phyloP scores from a whole-genome alignment of 2,113 vertebrate genomes.

The Hystrix brachyura region DNA sequence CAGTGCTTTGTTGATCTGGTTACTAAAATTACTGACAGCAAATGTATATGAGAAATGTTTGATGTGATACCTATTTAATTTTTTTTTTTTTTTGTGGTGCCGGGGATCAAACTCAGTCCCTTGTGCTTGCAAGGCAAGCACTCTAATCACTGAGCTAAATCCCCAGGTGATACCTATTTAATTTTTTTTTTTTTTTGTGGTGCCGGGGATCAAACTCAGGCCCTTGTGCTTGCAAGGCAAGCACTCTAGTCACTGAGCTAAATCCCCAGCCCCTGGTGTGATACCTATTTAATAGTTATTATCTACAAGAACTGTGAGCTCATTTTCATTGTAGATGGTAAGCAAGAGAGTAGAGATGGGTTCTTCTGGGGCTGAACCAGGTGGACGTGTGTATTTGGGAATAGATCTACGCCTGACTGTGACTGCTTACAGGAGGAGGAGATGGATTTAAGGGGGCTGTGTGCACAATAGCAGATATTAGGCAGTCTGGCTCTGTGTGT shows the following conservation, averaged over 20 bases:
- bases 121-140: no score
- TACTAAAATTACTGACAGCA: conserved; percentile 51
- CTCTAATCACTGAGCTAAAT: no score
- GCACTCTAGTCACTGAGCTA: no score
- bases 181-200: neutral
- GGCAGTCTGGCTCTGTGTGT: neutral
- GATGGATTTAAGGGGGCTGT: neutral
- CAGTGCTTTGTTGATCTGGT: conserved; percentile 58
- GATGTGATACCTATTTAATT: conserved; percentile 4
- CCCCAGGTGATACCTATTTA: neutral
- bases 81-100: no score
- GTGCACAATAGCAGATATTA: neutral
- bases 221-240: no score
- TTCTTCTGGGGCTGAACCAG: neutral
- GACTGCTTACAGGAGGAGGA: neutral
- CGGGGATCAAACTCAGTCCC: no score
- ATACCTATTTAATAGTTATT: conserved; percentile 15
- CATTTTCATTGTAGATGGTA: conserved; percentile 17
- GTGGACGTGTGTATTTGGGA: neutral
- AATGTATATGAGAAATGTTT: conserved; percentile 44
- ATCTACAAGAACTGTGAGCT: neutral
- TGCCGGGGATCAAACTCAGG: no score
- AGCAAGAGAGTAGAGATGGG: neutral
- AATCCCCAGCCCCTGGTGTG: no score
- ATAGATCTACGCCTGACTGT: neutral